Evolutionary conservation across 2,888 invertebrate species (phyloP).

Genomic region (Troglohyphantes excavatus): DNA sequence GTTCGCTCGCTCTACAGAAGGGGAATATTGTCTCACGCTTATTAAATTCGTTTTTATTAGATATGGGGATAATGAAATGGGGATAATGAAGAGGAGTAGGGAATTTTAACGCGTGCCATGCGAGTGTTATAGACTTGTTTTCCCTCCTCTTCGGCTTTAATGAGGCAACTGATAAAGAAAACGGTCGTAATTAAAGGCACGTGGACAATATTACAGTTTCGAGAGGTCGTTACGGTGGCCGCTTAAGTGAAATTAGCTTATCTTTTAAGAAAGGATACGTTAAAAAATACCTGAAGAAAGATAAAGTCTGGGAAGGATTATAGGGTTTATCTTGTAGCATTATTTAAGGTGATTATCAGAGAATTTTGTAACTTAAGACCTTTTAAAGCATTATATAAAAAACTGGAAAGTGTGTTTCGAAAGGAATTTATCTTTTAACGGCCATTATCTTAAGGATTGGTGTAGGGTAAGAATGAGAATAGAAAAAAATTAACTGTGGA

Average conservation of each 20-base stretch:
- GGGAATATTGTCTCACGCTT: constrained; percentile 48
- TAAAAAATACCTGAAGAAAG: constrained; percentile 1
- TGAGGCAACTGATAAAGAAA: constrained; percentile 29
- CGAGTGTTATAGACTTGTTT: constrained; percentile 7
- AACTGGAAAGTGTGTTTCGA: not conserved
- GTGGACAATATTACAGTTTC: constrained; percentile 27
- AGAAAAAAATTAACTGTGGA: too few species aligned
- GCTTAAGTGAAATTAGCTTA: constrained; percentile 41
- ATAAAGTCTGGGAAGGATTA: constrained; percentile 7
- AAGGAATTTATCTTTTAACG: not conserved
- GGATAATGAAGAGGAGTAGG: not conserved
- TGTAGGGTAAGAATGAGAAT: too few species aligned
- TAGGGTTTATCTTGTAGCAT: not conserved
- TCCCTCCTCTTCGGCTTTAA: constrained; percentile 7
- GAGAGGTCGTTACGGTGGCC: constrained; percentile 1
- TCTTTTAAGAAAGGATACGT: not conserved
- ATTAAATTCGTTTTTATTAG: not conserved
- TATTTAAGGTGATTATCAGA: not conserved
- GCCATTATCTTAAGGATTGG: not conserved
- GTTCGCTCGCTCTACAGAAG: too few species aligned
- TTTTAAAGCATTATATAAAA: not conserved
- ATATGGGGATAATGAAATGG: not conserved
- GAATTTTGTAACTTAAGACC: not conserved
- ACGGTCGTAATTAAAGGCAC: constrained; percentile 36
- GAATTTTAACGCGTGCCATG: not conserved